A percentile compares a stretch with the other conserved stretches of the same genome.
Evolutionary conservation across 2,888 invertebrate species (phyloP).

Genomic region (Hirudinaria manillensis): DNA sequence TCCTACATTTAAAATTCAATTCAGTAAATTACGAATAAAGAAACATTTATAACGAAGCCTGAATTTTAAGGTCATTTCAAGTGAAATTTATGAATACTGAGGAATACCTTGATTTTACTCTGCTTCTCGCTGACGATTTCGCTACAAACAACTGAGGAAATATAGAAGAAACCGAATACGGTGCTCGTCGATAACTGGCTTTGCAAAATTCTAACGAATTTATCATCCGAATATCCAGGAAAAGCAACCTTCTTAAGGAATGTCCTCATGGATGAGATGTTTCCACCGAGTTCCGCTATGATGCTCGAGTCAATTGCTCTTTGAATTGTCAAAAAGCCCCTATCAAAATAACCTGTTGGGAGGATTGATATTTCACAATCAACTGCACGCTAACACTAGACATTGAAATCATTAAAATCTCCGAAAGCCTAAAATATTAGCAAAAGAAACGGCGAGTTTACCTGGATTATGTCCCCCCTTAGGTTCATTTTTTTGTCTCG

Average conservation of each 20-base stretch:
- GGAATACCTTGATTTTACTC: conserved; percentile 68
- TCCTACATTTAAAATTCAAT: conserved; percentile 59
- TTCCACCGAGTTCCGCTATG: conserved; percentile 41
- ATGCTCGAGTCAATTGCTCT: conserved; percentile 58
- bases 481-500: conserved; percentile 24
- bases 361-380: neutral
- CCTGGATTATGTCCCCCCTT: conserved; percentile 29
- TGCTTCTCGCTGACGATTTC: conserved; percentile 69
- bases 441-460: neutral
- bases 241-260: conserved; percentile 66
- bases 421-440: too few species aligned
- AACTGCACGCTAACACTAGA: too few species aligned
- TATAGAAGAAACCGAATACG: conserved; percentile 73
- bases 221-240: conserved; percentile 65
- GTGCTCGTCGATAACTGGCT: conserved; percentile 68
- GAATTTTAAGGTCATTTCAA: too few species aligned
- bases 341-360: conserved; percentile 60
- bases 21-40: too few species aligned
- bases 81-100: too few species aligned
- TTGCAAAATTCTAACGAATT: conserved; percentile 63
- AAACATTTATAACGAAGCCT: too few species aligned
- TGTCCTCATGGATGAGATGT: conserved; percentile 31
- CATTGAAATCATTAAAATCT: too few species aligned
- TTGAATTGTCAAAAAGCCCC: conserved; percentile 67
- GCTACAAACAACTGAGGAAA: conserved; percentile 69